Conservation (phyloP, 2,797 vertebrate genomes). For the Clarias fuscus region DNA sequence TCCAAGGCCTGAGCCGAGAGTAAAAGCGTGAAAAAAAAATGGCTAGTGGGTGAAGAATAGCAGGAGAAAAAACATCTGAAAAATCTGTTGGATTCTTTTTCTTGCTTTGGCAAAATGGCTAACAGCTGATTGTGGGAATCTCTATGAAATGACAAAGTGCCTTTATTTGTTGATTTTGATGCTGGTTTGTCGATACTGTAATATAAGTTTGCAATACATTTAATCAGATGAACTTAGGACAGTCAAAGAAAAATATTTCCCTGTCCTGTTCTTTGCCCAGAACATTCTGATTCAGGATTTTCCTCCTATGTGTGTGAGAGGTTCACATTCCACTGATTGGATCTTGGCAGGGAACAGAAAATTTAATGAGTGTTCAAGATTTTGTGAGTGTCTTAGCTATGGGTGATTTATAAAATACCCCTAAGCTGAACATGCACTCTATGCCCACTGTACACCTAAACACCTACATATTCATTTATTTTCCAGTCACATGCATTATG, state of each 20-base stretch:
- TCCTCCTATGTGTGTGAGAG: background rate
- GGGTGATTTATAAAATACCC: slow-evolving; percentile 18
- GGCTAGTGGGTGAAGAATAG: slow-evolving; percentile 9
- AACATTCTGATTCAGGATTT: background rate
- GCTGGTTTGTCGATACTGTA: background rate
- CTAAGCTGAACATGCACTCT: background rate
- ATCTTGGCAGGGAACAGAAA: background rate
- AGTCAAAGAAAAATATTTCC: background rate
- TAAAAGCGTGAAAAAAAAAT: background rate
- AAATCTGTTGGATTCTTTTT: slow-evolving; percentile 44
- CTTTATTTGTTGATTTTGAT: background rate
- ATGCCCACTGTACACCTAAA: too few relatives aligned
- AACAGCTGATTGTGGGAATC: background rate
- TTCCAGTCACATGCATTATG: too few relatives aligned
- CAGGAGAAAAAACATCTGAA: slow-evolving; percentile 41
- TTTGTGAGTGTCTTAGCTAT: background rate
- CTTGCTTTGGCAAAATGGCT: background rate
- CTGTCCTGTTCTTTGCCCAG: background rate
- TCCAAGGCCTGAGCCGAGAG: slow-evolving; percentile 4
- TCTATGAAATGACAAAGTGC: background rate
- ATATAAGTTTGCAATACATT: background rate
- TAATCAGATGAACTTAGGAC: background rate
- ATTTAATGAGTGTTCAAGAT: slow-evolving; percentile 23
- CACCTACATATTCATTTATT: too few relatives aligned
- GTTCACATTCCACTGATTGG: background rate